phyloP scores from a whole-genome alignment of 2,113 vertebrate genomes.

The Sorex araneus region DNA sequence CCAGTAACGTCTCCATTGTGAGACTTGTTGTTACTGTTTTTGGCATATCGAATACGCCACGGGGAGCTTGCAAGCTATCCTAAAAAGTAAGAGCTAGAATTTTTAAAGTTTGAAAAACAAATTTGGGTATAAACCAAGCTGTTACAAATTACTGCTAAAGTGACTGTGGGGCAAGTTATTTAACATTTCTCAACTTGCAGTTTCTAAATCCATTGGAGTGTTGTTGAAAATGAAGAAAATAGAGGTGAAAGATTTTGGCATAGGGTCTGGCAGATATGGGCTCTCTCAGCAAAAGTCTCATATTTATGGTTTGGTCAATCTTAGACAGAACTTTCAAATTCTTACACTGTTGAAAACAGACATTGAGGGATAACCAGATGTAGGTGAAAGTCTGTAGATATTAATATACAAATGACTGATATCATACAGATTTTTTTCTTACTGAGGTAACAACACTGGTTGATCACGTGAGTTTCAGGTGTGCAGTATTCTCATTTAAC shows the following conservation, averaged over 20 bases:
- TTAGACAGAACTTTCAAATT: slow-evolving; percentile 11
- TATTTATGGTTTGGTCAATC: slow-evolving; percentile 7
- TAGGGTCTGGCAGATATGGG: neutral
- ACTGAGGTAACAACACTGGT: neutral
- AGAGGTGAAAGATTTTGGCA: slow-evolving; percentile 22
- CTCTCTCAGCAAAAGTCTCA: neutral
- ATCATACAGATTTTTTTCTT: neutral
- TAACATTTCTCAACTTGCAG: neutral
- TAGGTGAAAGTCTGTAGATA: neutral
- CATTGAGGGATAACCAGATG: neutral
- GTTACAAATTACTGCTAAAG: neutral
- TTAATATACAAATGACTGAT: neutral
- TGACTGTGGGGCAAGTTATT: neutral
- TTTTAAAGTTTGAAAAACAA: slow-evolving; percentile 22
- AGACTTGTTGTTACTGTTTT: no score
- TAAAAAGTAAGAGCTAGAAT: slow-evolving; percentile 21
- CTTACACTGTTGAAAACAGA: slow-evolving; percentile 21
- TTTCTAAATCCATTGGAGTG: slow-evolving; percentile 37
- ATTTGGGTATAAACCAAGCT: neutral
- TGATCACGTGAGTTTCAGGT: neutral
- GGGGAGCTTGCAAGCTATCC: no score
- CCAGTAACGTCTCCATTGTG: no score
- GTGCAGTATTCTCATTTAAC: neutral
- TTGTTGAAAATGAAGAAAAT: slow-evolving; percentile 57
- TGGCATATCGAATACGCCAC: no score